Evolutionary conservation across 2,888 invertebrate genomes (phyloP), one percentile per base, ranked within the genome.

Genomic region (Dyspetes luteomarginatus): DNA sequence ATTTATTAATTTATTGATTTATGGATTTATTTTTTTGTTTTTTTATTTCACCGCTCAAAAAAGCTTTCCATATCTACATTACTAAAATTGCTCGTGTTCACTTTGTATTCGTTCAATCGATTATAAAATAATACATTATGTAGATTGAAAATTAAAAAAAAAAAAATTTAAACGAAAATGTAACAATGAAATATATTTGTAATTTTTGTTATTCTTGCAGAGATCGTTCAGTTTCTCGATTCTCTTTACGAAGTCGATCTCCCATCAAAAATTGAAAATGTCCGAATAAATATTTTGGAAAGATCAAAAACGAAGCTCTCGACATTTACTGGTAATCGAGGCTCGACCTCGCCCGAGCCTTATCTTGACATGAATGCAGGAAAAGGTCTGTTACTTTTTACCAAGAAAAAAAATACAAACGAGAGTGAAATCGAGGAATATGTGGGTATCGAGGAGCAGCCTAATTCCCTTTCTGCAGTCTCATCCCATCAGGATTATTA

Each of bases 341-440:
- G 67, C 3, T 82, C 84, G 0, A 73, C 79, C 1, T 89, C 91
- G 0, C 88, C 90, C 0, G 91, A 90, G 15, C 88, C 89, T 1
- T 92, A 92, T 48, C 82, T 92, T 30, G 87, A 89, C 50, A 92
- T 92, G 92, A 90, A 85, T 45, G 88, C 88, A 0, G 87, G 88
- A 15, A 84, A 86, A 28, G 79, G 88, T 4, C 43, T 86, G 3
- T 48, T 75, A 12, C 58, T 85, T 15, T 75, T 74, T 72, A 55
- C 36, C 82, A 87, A 26, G 12, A 75, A 5, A 75, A 86, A 43
- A 86, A 89, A 50, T 86, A 86, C 76, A 22, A 67, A 75, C 22
- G 64, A 76, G 4, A 55, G 52, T 45, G 82, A 81, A 24, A 75
- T 82, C 22, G 85, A 85, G 56, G 86, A 86, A 48, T 86, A 86